Percentiles rank a stretch among this genome's conserved stretches.
phyloP scores from a whole-genome alignment of 2,797 vertebrate genomes.

The Lepilemur ruficaudatus region DNA sequence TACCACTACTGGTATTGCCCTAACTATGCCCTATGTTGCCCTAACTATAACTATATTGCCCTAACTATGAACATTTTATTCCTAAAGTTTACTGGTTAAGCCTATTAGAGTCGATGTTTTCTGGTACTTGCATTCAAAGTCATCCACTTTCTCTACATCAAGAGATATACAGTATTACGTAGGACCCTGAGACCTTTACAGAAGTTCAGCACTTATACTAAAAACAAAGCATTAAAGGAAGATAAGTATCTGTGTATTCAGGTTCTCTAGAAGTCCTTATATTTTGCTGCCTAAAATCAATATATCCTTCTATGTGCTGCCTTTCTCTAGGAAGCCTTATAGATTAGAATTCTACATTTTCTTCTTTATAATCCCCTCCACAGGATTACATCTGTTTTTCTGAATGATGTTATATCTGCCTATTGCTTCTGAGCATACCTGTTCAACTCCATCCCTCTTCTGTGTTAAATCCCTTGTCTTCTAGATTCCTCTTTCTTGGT shows the following conservation, averaged over 20 bases:
- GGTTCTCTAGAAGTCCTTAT: neutral
- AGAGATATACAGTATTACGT: constrained; percentile 26
- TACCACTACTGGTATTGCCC: neutral
- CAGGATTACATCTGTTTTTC: neutral
- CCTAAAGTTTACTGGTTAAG: neutral
- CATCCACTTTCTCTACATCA: constrained; percentile 72
- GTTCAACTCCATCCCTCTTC: neutral
- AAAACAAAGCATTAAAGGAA: neutral
- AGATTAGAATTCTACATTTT: neutral
- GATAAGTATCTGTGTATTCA: neutral
- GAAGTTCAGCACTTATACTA: neutral
- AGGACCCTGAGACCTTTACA: neutral
- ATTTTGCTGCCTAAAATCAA: constrained; percentile 28
- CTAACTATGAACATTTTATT: neutral
- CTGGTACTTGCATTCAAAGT: neutral
- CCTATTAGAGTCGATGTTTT: neutral
- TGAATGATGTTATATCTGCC: neutral
- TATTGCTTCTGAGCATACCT: neutral
- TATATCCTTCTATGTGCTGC: neutral
- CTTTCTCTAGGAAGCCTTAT: neutral
- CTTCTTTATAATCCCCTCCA: neutral
- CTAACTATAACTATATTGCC: neutral
- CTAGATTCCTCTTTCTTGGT: neutral
- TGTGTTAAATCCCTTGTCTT: neutral
- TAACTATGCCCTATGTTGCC: neutral